Evolutionary conservation across 2,797 vertebrate species (phyloP).

Genomic region (Amazonetta brasiliensis): DNA sequence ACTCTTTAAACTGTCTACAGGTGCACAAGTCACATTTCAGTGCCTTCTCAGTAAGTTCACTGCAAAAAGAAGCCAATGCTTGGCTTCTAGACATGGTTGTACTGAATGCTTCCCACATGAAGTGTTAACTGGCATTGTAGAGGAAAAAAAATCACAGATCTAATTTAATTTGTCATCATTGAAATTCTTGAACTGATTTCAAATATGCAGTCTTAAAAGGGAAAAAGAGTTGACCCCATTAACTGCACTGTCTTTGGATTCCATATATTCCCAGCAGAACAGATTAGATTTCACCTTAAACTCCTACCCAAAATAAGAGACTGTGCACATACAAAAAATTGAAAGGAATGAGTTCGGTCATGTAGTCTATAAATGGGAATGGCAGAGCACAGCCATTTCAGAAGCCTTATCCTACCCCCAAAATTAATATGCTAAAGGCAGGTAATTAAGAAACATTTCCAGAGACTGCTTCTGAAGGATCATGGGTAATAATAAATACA

Average conservation of each 20-base stretch:
- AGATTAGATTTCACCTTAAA: conserved; percentile 57
- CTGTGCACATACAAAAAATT: neutral
- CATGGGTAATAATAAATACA: neutral
- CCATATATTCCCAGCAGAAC: neutral
- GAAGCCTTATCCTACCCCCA: neutral
- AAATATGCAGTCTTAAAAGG: neutral
- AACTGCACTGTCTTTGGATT: conserved; percentile 54
- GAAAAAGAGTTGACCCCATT: conserved; percentile 52
- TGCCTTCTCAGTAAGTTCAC: neutral
- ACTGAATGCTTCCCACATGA: neutral
- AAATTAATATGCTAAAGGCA: neutral
- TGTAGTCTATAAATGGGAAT: neutral
- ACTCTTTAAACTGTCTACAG: neutral
- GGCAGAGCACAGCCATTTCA: neutral
- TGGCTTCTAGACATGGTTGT: neutral
- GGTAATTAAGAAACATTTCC: neutral
- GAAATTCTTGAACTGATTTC: conserved; percentile 29
- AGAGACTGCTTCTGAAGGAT: neutral
- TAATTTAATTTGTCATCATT: neutral
- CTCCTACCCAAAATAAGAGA: neutral
- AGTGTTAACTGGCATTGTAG: neutral
- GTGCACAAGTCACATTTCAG: neutral
- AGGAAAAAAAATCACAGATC: neutral
- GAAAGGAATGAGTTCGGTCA: neutral
- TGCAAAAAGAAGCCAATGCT: neutral